Evolutionary conservation across 1,140 invertebrate species (phyloP).

Genomic region (Scaptomyza pallida): DNA sequence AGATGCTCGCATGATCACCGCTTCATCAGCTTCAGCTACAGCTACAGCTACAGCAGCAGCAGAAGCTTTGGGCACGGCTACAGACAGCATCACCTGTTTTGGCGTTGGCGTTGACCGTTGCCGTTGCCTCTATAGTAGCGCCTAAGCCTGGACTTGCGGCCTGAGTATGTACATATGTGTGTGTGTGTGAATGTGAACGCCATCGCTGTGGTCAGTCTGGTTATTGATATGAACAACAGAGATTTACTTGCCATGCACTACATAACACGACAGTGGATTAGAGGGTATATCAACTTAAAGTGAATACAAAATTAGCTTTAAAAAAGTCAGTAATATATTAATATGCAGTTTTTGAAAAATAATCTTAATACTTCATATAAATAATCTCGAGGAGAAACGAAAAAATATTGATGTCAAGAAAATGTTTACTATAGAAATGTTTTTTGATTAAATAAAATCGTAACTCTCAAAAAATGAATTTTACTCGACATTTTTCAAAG

Average conservation of each 20-base stretch:
- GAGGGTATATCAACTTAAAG: background rate
- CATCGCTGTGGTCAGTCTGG: conserved; percentile 12
- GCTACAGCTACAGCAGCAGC: background rate
- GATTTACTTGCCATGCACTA: conserved; percentile 11
- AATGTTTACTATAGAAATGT: too few species aligned
- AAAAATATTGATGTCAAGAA: too few species aligned
- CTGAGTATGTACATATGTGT: background rate
- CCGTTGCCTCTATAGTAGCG: conserved; percentile 4
- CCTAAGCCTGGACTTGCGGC: conserved; percentile 3
- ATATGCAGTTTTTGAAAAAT: too few species aligned
- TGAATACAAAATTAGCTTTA: too few species aligned
- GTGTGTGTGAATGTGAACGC: background rate
- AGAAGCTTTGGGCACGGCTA: background rate
- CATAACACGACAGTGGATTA: background rate
- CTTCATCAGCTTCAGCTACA: conserved; percentile 55
- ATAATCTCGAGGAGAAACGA: too few species aligned
- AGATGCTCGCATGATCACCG: conserved; percentile 79
- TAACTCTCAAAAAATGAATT: too few species aligned
- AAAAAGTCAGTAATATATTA: background rate
- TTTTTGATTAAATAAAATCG: too few species aligned
- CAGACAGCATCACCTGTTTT: conserved; percentile 43
- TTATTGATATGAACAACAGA: conserved; percentile 20
- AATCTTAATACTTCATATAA: too few species aligned
- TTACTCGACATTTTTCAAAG: too few species aligned
- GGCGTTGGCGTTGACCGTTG: conserved; percentile 25